Evolutionary conservation across 2,797 vertebrate species (phyloP), one percentile per base, ranked within the genome.

Genomic region (Anolis apletophallus): DNA sequence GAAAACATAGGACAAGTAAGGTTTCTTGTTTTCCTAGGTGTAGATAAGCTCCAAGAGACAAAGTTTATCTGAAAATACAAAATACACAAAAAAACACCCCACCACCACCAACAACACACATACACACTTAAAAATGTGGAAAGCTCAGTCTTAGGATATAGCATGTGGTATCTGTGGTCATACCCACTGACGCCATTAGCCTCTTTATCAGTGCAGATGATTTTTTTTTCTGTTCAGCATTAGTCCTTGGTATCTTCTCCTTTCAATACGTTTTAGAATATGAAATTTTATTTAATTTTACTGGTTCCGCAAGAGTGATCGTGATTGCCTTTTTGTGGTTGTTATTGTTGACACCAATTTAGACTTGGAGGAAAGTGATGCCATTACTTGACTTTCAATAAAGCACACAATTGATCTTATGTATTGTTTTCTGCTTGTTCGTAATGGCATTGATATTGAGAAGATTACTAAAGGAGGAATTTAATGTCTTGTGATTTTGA

Each of bases 401-500:
- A 21, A 52, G n/a, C 6, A 52, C 46, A 17, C 23, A 81, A 52
- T 52, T 69, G 64, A 69, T 68, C 29, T 3, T 9, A 81, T 21
- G 50, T 11, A 81, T 52, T 81, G 8, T 54, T 69, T 81, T 68
- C 79, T n/a, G 46, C 17, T 52, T 52, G 17, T 9, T 52, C 16
- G 59, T 93, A 54, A 82, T 79, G 32, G 54, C 85, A 84, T 40
- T 87, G 64, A 73, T 85, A 84, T 29, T 87, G 55, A 73, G 78
- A 86, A 32, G 21, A 83, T 90, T 40, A 50, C 50, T 26, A 80
- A 67, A 55, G 54, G 75, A 77, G 55, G 59, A 84, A 46, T 61
- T 61, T 80, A 46, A 64, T n/a, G 34, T 79, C 17, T 9, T 80
- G 23, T 64, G 29, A 73, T 36, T 61, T 79, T 8, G 29, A 36